Evolutionary conservation across 2,888 invertebrate species (phyloP).

Genomic region (Oscheius sp.): DNA sequence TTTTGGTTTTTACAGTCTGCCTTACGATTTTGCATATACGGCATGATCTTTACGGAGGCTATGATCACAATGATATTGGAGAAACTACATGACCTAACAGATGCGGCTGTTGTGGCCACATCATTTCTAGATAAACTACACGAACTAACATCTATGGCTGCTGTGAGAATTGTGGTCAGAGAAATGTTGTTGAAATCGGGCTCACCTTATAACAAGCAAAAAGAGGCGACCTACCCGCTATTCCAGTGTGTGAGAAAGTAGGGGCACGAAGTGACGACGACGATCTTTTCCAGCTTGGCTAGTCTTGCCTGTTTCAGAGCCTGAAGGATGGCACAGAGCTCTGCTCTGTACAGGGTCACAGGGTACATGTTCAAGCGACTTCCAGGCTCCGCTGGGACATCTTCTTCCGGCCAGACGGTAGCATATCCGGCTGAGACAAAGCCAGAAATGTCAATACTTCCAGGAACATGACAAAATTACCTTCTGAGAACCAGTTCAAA

Average conservation of each 20-base stretch:
- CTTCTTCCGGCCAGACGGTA: slow-evolving; percentile 3
- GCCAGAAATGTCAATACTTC: not conserved
- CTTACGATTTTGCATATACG: too few species aligned
- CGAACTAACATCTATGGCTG: too few species aligned
- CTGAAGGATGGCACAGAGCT: slow-evolving; percentile 53
- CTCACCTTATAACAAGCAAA: not conserved
- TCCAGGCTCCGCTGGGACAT: not conserved
- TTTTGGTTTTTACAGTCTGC: too few species aligned
- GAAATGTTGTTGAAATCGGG: too few species aligned
- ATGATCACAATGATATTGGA: too few species aligned
- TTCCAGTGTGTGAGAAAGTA: slow-evolving; percentile 24
- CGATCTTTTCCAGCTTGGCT: not conserved
- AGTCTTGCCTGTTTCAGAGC: slow-evolving; percentile 45
- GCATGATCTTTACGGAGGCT: too few species aligned
- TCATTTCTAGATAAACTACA: too few species aligned
- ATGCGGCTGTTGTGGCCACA: too few species aligned
- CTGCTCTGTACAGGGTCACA: slow-evolving; percentile 54
- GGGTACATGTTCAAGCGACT: slow-evolving; percentile 49
- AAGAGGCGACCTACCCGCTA: not conserved
- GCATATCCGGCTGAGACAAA: not conserved
- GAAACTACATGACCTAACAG: too few species aligned
- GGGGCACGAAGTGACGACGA: not conserved
- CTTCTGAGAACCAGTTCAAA: not conserved
- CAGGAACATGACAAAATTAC: not conserved
- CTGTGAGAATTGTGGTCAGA: too few species aligned